Evolutionary conservation across 2,113 vertebrate genomes (phyloP).

Genomic region (Spermophilus dauricus): DNA sequence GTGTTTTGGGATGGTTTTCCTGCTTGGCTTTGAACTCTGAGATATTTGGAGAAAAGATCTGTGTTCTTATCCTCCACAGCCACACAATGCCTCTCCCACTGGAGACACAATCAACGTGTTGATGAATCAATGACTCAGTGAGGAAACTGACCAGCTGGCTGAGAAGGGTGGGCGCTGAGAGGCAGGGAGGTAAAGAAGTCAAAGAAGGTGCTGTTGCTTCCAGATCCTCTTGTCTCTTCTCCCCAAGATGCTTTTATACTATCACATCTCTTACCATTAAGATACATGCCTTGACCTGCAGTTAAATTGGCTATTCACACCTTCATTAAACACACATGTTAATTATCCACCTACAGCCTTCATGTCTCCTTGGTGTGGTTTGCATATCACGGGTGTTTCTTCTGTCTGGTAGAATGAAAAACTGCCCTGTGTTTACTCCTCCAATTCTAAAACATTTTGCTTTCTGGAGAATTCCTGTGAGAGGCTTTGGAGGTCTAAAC

Average conservation of each 20-base stretch:
- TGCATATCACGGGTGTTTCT: neutral
- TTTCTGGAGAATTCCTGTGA: neutral
- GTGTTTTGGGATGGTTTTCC: neutral
- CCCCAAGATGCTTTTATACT: neutral
- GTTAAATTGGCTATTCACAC: neutral
- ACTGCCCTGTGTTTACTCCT: neutral
- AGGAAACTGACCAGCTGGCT: neutral
- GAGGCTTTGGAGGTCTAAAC: neutral
- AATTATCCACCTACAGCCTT: neutral
- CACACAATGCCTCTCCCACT: no score
- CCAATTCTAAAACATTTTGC: neutral
- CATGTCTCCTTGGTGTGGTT: neutral
- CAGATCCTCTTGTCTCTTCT: neutral
- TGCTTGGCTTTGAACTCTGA: neutral
- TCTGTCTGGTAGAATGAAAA: conserved; percentile 19
- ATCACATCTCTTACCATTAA: neutral
- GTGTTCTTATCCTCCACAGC: neutral
- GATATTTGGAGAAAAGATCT: neutral
- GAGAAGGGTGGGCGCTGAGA: neutral
- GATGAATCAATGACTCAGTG: neutral
- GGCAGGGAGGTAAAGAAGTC: neutral
- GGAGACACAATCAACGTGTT: neutral
- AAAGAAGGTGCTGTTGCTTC: neutral
- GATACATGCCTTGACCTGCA: neutral
- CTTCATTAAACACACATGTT: neutral